Base-by-base conservation (phyloP, 1,140 invertebrate genomes). In the Aphidius gifuensis region DNA sequence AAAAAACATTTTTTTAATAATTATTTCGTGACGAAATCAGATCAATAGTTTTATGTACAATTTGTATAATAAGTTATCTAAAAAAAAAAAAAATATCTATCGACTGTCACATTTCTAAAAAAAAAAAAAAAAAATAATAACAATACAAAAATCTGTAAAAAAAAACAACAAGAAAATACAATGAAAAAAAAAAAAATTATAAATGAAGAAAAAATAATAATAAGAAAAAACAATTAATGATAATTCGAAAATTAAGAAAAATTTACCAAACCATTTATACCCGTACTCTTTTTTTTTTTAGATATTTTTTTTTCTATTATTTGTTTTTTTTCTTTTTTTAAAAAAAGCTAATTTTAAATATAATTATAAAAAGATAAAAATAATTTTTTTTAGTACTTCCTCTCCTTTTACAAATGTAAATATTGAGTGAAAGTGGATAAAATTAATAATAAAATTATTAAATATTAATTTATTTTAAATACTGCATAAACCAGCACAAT, bases 381-480 rank as follows among this genome's bases (percentile, higher is more conserved):
- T 1, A 53, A 53, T 39, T 53, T 53, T 53, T 11, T 53, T 53
- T 39, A 53, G 38, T 53, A 39, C 38, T 39, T 53, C 50, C 38
- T 53, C 50, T 39, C 50, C 50, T 23, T 39, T 53, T 53, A 50
- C 50, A 53, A 53, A 9, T 39, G 50, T 53, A 39, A 53, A 53
- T 5, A 50, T n/a, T 39, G 40, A 23, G 23, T 23, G 23, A 23
- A 23, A 23, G 23, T 21, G 21, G 48, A 53, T 9, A n/a, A 53
- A n/a, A 39, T 39, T 39, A 53, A 39, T n/a, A 53, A 53, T 53
- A 39, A 39, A 53, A 53, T 53, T 53, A 39, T 23, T 23, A 53
- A 23, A 38, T 38, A 39, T 39, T 53, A 23, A 53, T 53, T 50
- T 50, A 32, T 50, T 9, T 23, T 53, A 53, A 53, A 39, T 53